Base-by-base conservation (phyloP, 2,888 invertebrate species). In the Catonia carolina region DNA sequence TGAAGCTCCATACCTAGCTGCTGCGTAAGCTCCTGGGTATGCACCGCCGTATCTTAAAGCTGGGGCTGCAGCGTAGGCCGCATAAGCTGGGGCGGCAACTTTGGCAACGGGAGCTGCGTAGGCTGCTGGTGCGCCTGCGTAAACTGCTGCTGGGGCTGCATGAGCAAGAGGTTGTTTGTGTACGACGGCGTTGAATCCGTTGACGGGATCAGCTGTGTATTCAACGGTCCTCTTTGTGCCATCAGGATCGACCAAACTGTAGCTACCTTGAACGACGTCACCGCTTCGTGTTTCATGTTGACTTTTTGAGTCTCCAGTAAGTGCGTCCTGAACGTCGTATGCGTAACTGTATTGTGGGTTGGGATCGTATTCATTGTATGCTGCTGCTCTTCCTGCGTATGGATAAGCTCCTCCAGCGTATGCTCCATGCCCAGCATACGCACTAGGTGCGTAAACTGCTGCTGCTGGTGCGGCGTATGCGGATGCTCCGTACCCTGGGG, bases 341-440 rank as follows among this genome's bases (percentile, higher is more conserved):
- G 62, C 60, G 62, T 63, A 64, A 59, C 48, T 56, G 64, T 64
- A 64, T 57, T 60, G 59, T 20, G 64, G 64, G 60, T 63, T 63
- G 53, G 64, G 64, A 63, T 64, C 64, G 61, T 63, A 63, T 39
- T 64, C 63, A 54, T 63, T 61, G 53, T 62, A 62, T 36, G 58
- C 62, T 22, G 61, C 59, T 14, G 64, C 61, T 63, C 65, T 64
- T 5, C 67, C 73, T 70, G 72, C 77, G 73, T 73, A 80, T 63
- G 74, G 75, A 67, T 70, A 14, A 67, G 71, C 8, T 69, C 68
- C 14, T 36, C 66, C 63, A 22, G 67, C 67, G 74, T 74, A 70
- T 69, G 60, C 69, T 15, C 45, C 45, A 18, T 7, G 18, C 22
- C 35, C 52, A 23, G 47, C 53, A 20, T 36, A 18, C n/a, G 36